Evolutionary conservation across 2,888 invertebrate genomes (phyloP), one percentile per base, ranked within the genome.

Genomic region (Pseudococcus jackbeardsleyi): DNA sequence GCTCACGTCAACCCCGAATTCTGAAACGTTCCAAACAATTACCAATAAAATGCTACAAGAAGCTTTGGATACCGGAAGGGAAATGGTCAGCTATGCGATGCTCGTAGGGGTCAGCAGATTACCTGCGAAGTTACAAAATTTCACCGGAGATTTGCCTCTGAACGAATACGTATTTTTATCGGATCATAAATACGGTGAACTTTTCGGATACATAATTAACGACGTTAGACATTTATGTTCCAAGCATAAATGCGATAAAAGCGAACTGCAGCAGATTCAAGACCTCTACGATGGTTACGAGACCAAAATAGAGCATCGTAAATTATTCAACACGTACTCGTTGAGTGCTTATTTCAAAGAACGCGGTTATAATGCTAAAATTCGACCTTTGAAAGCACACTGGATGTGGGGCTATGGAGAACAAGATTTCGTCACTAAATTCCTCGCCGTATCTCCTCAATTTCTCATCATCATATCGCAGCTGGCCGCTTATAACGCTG

Each of bases 201-300:
- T 33, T 33, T 33, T 72, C 72, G 72, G 72, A 7, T 33, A 33
- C 72, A 33, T 39, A 6, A 33, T 33, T 7, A 72, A 72, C 72
- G 72, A 72, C 72, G 33, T 72, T 33, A 26, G 33, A 72, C 72
- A 17, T 33, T 6, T 72, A 4, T 17, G 72, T 12, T 17, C 7
- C 0, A 72, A 72, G 17, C 33, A 72, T 9, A 72, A 72, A 72
- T 72, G 33, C 33, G 72, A 72, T 33, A 72, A 72, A 72, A 72
- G 33, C 72, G 72, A 72, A 72, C 17, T 72, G 15, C 33, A 72
- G 11, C 72, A 72, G 17, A 33, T 72, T 15, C 33, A 72, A 33
- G 72, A 72, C 4, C 33, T 72, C 2, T 72, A 72, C 72, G 72
- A 72, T 5, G 72, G 72, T 7, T 72, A 72, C 72, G 72, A 72